Conservation (phyloP, 2,113 vertebrate genomes). For the Dipodomys ordii region DNA sequence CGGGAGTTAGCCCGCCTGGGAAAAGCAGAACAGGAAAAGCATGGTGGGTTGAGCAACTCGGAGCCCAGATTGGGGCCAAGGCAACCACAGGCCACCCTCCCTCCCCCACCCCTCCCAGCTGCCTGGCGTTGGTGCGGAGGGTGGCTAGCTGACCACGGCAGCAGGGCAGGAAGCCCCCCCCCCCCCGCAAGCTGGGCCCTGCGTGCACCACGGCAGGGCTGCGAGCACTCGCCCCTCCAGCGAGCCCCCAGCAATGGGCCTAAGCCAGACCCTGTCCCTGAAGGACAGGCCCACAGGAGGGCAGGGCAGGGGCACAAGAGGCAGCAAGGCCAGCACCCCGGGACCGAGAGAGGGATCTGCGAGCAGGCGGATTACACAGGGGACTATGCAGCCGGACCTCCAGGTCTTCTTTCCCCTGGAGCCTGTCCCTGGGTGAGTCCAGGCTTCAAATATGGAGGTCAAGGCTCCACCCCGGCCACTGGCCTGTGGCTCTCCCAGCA, state of each 20-base stretch:
- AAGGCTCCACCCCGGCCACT: neutral
- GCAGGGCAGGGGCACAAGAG: neutral
- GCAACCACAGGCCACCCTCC: slow-evolving; percentile 68
- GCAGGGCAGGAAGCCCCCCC: slow-evolving; percentile 48
- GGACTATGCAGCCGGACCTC: too few species aligned
- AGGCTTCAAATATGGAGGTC: too few species aligned
- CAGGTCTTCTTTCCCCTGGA: neutral
- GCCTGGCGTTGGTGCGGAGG: neutral
- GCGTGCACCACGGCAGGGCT: neutral
- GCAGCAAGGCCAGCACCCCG: too few species aligned
- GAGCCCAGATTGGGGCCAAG: slow-evolving; percentile 81
- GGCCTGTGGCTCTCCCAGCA: neutral
- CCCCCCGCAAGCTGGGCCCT: neutral
- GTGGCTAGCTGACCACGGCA: neutral
- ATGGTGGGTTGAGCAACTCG: slow-evolving; percentile 76
- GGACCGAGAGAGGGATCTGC: neutral
- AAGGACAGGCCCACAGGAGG: too few species aligned
- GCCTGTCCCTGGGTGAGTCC: neutral
- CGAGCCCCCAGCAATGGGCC: neutral
- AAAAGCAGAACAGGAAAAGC: slow-evolving; percentile 82
- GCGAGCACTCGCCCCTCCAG: neutral
- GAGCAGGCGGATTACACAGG: neutral
- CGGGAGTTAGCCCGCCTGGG: slow-evolving; percentile 5
- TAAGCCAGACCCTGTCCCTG: too few species aligned
- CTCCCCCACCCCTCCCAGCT: neutral